Base-by-base conservation (phyloP, 1,140 invertebrate species). In the Steinernema feltiae region DNA sequence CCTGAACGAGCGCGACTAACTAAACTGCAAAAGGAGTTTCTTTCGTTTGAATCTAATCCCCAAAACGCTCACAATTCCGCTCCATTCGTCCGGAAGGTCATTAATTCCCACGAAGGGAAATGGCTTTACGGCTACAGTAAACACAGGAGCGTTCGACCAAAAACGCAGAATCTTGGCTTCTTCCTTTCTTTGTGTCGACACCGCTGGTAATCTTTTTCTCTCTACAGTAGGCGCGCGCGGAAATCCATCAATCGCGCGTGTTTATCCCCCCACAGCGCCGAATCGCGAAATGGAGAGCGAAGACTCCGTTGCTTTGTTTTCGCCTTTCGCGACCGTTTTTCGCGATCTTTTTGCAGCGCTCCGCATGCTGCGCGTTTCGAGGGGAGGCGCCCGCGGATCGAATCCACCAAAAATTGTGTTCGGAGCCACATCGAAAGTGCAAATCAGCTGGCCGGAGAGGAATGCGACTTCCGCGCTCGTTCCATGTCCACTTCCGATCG, bases 361-460 rank as follows among this genome's bases (percentile, higher is more conserved):
- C 35, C 35, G 35, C 35, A 7, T 7, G 35, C 7, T 18, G 35
- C 35, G 7, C 35, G 7, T 41, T 7, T 41, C 35, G 35, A 41
- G 35, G 7, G 7, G 35, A 41, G 35, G n/a, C 18, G 35, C 35
- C 7, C 35, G 35, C 7, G 35, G 18, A 41, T 41, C 18, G 15
- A 63, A 63, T 15, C 53, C 53, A 15, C 53, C 12, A 63, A 63
- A 27, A 15, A 63, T 63, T 63, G 53, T 63, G 53, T 63, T 27
- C 53, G 53, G 53, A 7, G 35, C 35, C 53, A 27, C n/a, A n/a
- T 3, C 53, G 15, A 63, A 63, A 63, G 53, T 63, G 53, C 53
- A 63, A 63, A 63, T 63, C 53, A 63, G 53, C 53, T 63, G 53
- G 15, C 24, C 53, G n/a, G 24, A 63, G 53, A 15, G 53, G 53